phyloP scores from a whole-genome alignment of 2,888 invertebrate species.

The Epinotia ramella region DNA sequence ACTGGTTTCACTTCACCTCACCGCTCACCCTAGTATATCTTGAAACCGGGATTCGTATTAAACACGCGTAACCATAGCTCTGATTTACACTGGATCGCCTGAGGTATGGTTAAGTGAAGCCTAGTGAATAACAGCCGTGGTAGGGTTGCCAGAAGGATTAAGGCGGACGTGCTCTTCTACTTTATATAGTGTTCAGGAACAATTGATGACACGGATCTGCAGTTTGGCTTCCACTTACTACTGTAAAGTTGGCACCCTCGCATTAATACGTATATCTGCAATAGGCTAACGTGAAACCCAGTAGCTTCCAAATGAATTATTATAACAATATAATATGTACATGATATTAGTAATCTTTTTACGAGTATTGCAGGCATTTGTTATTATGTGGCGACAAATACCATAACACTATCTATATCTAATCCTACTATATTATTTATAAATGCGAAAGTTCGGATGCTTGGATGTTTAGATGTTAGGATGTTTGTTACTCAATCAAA shows the following conservation, averaged over 20 bases:
- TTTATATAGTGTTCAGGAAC: constrained; percentile 37
- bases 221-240: constrained; percentile 12
- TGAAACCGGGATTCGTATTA: not conserved
- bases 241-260: not conserved
- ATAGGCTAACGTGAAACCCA: not conserved
- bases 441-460: no score
- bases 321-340: not conserved
- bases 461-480: no score
- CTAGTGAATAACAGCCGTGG: not conserved
- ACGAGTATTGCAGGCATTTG: not conserved
- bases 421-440: no score
- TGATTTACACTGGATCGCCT: constrained; percentile 1
- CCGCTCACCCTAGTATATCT: not conserved
- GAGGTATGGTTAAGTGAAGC: not conserved
- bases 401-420: no score
- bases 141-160: constrained; percentile 43
- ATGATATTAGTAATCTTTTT: not conserved
- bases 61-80: not conserved
- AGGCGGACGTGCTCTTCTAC: constrained; percentile 32
- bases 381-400: not conserved
- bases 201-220: constrained; percentile 28
- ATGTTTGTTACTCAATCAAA: no score
- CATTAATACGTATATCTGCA: not conserved
- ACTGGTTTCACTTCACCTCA: not conserved
- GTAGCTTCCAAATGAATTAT: not conserved